Evolutionary conservation across 2,888 invertebrate species (phyloP), one percentile per base, ranked within the genome.

Genomic region (Candidula unifasciata): DNA sequence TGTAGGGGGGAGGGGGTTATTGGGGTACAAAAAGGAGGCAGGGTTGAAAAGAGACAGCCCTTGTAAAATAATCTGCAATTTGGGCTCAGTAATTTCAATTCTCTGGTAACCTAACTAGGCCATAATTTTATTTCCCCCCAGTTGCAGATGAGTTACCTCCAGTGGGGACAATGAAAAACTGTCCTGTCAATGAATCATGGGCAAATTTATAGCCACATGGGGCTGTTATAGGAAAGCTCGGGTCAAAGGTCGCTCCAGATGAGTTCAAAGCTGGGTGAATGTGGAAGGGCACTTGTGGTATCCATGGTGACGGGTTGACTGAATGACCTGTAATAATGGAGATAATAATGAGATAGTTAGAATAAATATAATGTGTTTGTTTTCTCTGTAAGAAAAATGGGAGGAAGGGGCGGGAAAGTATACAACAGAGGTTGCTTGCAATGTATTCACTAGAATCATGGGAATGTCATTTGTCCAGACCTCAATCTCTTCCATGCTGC

Each of bases 171-270:
- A 91, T 95, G 88, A 97, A 95, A 86, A 97, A 95, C 89, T 97
- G 97, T 76, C 97, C 97, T 3, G 96, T 96, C 44, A 96, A 95
- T 54, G 97, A 96, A 93, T 97, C 97, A 87, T 97, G 95, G 80
- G 97, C 96, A 92, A 97, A 95, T 94, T 97, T 97, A 94, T 96
- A 96, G 85, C 97, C 97, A 77, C 83, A 83, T 52, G 82, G 84
- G 37, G 87, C 73, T 76, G 74, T 82, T 85, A 85, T 86, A 82
- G 82, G 87, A 80, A 60, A 88, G 76, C 79, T 80, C 18, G 88
- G 88, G 44, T 89, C 88, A n/a, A 89, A 84, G 35, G 88, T 87
- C 52, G 87, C 84, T 16, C 86, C 83, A 6, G 89, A 85, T 73
- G 88, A 88, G 78, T 86, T 78, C 33, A 87, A 79, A 60, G 83